phyloP scores from a whole-genome alignment of 2,797 vertebrate species.

The Nothura maculosa region DNA sequence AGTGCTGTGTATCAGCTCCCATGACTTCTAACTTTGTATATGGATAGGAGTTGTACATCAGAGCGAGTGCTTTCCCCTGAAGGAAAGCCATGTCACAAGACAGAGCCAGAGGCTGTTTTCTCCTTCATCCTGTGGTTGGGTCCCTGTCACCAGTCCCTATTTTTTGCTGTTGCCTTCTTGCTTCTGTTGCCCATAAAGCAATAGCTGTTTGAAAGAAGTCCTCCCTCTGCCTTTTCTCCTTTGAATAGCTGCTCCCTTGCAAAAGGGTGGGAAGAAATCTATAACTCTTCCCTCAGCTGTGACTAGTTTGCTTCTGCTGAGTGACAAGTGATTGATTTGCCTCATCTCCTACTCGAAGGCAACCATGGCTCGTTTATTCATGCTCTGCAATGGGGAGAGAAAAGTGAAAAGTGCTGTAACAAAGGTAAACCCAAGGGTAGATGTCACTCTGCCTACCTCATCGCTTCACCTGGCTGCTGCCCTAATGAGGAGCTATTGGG shows the following conservation, averaged over 20 bases:
- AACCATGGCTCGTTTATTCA: neutral
- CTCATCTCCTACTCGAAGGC: neutral
- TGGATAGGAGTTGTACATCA: neutral
- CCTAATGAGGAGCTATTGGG: neutral
- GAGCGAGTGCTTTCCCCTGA: neutral
- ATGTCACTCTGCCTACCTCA: neutral
- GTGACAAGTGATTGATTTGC: slow-evolving; percentile 29
- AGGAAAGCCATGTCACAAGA: neutral
- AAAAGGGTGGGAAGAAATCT: neutral
- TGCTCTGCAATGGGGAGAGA: neutral
- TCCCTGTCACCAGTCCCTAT: neutral
- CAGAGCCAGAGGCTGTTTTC: neutral
- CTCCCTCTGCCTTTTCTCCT: neutral
- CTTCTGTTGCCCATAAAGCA: neutral
- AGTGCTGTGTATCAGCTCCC: neutral
- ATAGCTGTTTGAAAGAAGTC: neutral
- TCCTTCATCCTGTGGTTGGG: neutral
- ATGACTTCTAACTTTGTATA: neutral
- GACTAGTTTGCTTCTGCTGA: slow-evolving; percentile 3
- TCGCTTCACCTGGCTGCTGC: neutral
- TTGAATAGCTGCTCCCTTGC: neutral
- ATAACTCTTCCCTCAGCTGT: neutral
- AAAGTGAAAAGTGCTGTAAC: neutral
- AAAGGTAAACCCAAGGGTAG: neutral
- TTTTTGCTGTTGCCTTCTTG: neutral